phyloP scores from a whole-genome alignment of 2,113 vertebrate species.

The Brachyistius frenatus region DNA sequence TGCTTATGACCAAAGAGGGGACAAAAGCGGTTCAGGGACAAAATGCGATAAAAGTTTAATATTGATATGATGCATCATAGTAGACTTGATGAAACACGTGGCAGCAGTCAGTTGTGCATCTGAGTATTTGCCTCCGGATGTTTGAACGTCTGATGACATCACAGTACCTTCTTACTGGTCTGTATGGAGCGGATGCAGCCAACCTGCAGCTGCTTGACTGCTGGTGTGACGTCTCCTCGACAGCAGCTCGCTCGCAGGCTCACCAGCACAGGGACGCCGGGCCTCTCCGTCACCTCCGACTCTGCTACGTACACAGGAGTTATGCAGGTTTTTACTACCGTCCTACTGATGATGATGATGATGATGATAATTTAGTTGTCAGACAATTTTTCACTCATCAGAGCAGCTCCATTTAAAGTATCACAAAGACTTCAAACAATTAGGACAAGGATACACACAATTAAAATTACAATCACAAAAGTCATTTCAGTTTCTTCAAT shows the following conservation, averaged over 20 bases:
- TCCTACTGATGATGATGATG: too few relatives aligned
- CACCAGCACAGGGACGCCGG: slow-evolving; percentile 83
- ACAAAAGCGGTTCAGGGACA: too few relatives aligned
- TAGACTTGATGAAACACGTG: too few relatives aligned
- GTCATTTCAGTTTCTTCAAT: too few relatives aligned
- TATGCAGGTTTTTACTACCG: not conserved
- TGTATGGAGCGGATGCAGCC: slow-evolving; percentile 86
- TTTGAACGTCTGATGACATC: not conserved
- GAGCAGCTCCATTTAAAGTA: too few relatives aligned
- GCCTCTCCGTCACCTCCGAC: slow-evolving; percentile 60
- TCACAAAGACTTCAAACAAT: too few relatives aligned
- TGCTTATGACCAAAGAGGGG: too few relatives aligned
- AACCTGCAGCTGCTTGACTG: slow-evolving; percentile 85
- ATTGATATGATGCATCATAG: not conserved
- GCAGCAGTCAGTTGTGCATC: not conserved
- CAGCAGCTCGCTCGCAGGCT: slow-evolving; percentile 79
- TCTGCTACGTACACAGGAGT: slow-evolving; percentile 14
- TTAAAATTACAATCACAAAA: too few relatives aligned
- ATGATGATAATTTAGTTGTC: too few relatives aligned
- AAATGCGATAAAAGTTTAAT: not conserved
- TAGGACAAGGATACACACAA: too few relatives aligned
- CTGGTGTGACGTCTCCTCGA: slow-evolving; percentile 70
- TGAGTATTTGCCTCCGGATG: not conserved
- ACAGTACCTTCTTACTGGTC: slow-evolving; percentile 87
- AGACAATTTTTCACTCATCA: too few relatives aligned